Evolutionary conservation across 2,113 vertebrate species (phyloP).

Genomic region (Saguinus midas): DNA sequence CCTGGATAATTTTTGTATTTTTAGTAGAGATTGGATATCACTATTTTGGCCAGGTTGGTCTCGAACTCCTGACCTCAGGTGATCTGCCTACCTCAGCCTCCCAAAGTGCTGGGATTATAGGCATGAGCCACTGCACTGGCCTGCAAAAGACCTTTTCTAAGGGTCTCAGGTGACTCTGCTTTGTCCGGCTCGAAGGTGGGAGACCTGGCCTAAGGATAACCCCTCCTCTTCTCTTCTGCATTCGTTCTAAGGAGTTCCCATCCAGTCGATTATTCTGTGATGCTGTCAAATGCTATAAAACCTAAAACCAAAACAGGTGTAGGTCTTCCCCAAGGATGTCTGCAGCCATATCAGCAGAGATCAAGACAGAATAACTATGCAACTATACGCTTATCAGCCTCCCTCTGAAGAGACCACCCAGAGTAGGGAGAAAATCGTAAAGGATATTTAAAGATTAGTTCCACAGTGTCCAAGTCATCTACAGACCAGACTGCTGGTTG

Average conservation of each 20-base stretch:
- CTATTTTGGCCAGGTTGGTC: too few relatives aligned
- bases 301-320: neutral
- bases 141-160: neutral
- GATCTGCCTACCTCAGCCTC: too few relatives aligned
- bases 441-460: slow-evolving; percentile 4
- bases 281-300: slow-evolving; percentile 9
- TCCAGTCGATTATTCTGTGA: neutral
- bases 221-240: neutral
- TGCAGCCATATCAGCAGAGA: neutral
- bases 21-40: too few relatives aligned
- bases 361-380: neutral
- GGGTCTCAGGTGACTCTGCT: neutral
- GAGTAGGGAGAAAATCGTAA: neutral
- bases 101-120: too few relatives aligned
- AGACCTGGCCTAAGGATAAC: neutral
- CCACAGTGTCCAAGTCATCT: neutral
- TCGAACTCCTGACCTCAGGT: too few relatives aligned
- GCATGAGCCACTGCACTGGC: too few relatives aligned
- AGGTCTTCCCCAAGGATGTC: neutral
- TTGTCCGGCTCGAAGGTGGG: neutral
- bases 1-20: too few relatives aligned
- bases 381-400: neutral
- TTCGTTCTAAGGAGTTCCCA: slow-evolving; percentile 3
- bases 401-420: neutral
- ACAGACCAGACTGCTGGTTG: accelerated